Percentiles rank a stretch among this genome's conserved stretches.
Conservation (phyloP, 2,888 invertebrate genomes). For the Drosophila lutescens region DNA sequence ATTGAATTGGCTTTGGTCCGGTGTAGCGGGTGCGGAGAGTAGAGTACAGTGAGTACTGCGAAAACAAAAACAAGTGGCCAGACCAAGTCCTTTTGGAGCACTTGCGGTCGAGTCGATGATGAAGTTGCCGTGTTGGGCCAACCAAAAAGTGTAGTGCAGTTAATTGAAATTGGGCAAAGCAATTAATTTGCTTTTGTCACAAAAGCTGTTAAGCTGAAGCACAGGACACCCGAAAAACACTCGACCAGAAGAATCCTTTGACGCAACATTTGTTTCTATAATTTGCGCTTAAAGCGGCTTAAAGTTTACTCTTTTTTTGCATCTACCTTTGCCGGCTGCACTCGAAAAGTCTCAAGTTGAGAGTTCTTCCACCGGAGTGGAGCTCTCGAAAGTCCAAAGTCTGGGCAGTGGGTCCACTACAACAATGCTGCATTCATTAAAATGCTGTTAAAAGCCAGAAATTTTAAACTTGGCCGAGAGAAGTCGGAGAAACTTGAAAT, state of each 20-base stretch:
- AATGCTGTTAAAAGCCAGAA: slow-evolving; percentile 50
- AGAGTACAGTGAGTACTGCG: slow-evolving; percentile 21
- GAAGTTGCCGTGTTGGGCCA: slow-evolving; percentile 37
- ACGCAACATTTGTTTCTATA: slow-evolving; percentile 65
- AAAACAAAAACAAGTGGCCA: slow-evolving; percentile 33
- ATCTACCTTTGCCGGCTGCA: slow-evolving; percentile 7
- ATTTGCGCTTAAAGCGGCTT: slow-evolving; percentile 62
- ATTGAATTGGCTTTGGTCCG: slow-evolving; percentile 75
- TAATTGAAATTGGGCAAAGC: slow-evolving; percentile 76
- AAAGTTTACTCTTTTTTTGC: slow-evolving; percentile 21
- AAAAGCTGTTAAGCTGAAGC: slow-evolving; percentile 67
- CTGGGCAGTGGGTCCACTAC: slow-evolving; percentile 24
- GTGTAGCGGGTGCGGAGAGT: slow-evolving; percentile 33
- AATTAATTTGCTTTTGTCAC: slow-evolving; percentile 78
- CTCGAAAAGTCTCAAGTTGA: slow-evolving; percentile 48
- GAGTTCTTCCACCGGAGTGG: slow-evolving; percentile 25
- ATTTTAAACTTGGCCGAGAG: slow-evolving; percentile 36
- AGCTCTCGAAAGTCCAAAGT: slow-evolving; percentile 41
- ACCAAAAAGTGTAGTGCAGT: slow-evolving; percentile 50
- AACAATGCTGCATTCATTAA: slow-evolving; percentile 61
- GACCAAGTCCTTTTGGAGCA: slow-evolving; percentile 38
- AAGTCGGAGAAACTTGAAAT: slow-evolving; percentile 60
- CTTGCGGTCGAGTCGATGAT: slow-evolving; percentile 74
- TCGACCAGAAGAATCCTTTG: slow-evolving; percentile 39
- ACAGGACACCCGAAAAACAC: slow-evolving; percentile 39